Percentiles rank a stretch among this genome's conserved stretches.
phyloP scores from a whole-genome alignment of 1,140 invertebrate species.

The Pogonomyrmex californicus region DNA sequence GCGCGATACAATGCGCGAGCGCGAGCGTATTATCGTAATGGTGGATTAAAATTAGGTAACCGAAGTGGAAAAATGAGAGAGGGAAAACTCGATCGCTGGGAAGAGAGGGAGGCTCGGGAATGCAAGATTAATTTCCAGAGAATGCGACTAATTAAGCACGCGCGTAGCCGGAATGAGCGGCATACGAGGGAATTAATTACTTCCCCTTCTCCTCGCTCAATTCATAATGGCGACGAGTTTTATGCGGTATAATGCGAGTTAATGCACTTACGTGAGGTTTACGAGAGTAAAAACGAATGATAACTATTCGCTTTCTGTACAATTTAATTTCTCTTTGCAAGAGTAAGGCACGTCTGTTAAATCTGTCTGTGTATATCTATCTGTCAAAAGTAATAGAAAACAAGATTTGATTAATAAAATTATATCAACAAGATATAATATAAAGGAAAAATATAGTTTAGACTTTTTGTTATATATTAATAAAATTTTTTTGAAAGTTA shows the following conservation, averaged over 20 bases:
- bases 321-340: slow-evolving; percentile 24
- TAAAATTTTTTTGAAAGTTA: too few species aligned
- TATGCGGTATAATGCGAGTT: neutral
- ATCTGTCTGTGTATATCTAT: neutral
- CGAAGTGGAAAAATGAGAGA: slow-evolving; percentile 29
- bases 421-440: too few species aligned
- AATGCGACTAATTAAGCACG: slow-evolving; percentile 65
- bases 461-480: too few species aligned
- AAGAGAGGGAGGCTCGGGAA: slow-evolving; percentile 57
- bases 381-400: too few species aligned
- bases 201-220: neutral
- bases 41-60: slow-evolving; percentile 65
- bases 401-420: too few species aligned
- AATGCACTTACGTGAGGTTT: slow-evolving; percentile 1
- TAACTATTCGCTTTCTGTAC: slow-evolving; percentile 7
- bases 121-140: slow-evolving; percentile 53
- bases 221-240: slow-evolving; percentile 33
- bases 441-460: too few species aligned
- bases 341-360: slow-evolving; percentile 3
- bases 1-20: neutral
- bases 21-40: neutral
- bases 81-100: slow-evolving; percentile 7
- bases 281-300: slow-evolving; percentile 10
- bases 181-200: slow-evolving; percentile 30
- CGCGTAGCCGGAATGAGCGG: slow-evolving; percentile 22